Evolutionary conservation across 1,140 invertebrate species (phyloP), one percentile per base, ranked within the genome.

Genomic region (Drosophila parvula): DNA sequence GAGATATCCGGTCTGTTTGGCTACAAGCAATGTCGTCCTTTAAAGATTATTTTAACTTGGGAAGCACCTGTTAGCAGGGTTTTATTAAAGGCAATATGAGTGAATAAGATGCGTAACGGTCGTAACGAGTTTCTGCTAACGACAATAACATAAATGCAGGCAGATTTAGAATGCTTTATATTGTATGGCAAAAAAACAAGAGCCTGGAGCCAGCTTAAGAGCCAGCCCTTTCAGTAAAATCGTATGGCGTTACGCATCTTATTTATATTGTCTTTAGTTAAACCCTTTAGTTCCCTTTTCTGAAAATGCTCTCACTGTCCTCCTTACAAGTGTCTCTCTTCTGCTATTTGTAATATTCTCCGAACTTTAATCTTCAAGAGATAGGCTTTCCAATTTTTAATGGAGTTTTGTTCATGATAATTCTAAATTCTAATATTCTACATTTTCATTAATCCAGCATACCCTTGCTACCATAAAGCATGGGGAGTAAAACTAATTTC

Each of bases 401-500:
- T 22, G 3, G 22, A 22, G 1, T 22, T 3, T 22, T 2, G 22
- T 22, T 22, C 22, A 22, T 22, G 3, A 22, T 22, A 22, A n/a
- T n/a, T n/a, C n/a, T n/a, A n/a, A 22, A 22, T 3, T 2, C 22
- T 22, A 2, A 3, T 2, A 22, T 22, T 22, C 22, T 22, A 43
- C 1, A 18, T 18, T 22, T 32, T 5, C 12, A 9, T 55, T 38
- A 22, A 38, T 5, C 14, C 34, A 55, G 18, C 51, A 55, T 55
- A 38, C 51, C 51, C 51, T 1, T 12, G 9, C 9, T 27, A 12
- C 18, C 34, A 27, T 12, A 38, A 0, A 9, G 7, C 18, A 10
- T 36, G 14, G 16, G 34, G 12, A 34, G 51, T 22, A 69, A 58
- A 43, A 41, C 43, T 48, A 34, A 50, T 36, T 70, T 34, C 51